Conservation (phyloP, 2,888 invertebrate genomes). For the Dioctria linearis region DNA sequence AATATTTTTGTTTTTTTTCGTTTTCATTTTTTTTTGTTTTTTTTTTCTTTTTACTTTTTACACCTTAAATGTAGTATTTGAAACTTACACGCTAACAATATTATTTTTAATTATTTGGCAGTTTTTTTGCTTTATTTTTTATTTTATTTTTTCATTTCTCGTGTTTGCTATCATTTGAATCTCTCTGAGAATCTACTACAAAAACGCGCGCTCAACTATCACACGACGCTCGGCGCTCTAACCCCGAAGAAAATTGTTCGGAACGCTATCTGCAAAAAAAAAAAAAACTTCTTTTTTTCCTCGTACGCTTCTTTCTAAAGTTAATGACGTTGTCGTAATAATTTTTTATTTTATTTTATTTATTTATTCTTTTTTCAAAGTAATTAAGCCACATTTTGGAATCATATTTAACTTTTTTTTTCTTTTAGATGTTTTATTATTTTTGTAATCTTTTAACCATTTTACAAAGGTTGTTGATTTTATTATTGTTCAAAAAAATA, state of each 20-base stretch:
- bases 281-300: neutral
- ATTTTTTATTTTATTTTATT: neutral
- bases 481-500: slow-evolving; percentile 23
- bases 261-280: too few relatives aligned
- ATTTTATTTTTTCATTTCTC: slow-evolving; percentile 14
- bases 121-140: slow-evolving; percentile 49
- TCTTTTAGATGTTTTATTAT: too few relatives aligned
- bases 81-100: slow-evolving; percentile 36
- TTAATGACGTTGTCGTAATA: slow-evolving; percentile 19
- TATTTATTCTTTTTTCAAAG: slow-evolving; percentile 21
- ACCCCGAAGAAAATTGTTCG: neutral
- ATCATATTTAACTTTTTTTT: slow-evolving; percentile 34
- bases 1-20: slow-evolving; percentile 40
- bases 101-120: slow-evolving; percentile 52
- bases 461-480: neutral
- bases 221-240: slow-evolving; percentile 6
- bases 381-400: slow-evolving; percentile 51
- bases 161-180: too few relatives aligned
- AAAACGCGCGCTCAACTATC: too few relatives aligned
- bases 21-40: neutral
- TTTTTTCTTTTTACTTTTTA: neutral
- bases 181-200: neutral
- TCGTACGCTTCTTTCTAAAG: neutral
- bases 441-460: slow-evolving; percentile 1
- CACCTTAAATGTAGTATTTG: slow-evolving; percentile 28